Percentiles rank a stretch among this genome's conserved stretches.
Conservation (phyloP, 2,797 vertebrate species). For the Jordanella pulchra region DNA sequence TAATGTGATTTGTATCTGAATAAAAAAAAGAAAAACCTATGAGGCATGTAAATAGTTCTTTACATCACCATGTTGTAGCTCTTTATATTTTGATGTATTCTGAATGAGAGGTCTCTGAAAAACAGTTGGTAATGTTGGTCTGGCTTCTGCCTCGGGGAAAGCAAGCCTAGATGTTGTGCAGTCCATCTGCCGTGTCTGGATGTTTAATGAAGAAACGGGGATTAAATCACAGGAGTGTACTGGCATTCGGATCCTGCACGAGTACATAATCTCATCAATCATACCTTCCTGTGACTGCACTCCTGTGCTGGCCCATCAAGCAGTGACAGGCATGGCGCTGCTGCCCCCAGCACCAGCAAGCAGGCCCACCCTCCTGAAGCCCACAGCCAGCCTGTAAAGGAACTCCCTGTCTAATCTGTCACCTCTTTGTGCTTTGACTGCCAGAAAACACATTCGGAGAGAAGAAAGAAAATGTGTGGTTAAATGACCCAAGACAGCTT, state of each 20-base stretch:
- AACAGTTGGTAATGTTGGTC: slow-evolving; percentile 41
- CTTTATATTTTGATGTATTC: slow-evolving; percentile 5
- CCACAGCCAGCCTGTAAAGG: slow-evolving; percentile 62
- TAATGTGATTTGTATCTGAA: not conserved
- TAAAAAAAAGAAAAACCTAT: not conserved
- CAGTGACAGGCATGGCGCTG: slow-evolving; percentile 70
- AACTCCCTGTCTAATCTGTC: slow-evolving; percentile 75
- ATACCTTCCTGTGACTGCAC: slow-evolving; percentile 62
- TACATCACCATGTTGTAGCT: not conserved
- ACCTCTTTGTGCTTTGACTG: slow-evolving; percentile 64
- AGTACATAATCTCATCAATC: slow-evolving; percentile 82
- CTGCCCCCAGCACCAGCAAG: slow-evolving; percentile 65
- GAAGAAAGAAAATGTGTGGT: slow-evolving; percentile 69
- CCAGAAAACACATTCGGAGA: slow-evolving; percentile 68
- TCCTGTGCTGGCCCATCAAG: slow-evolving; percentile 69
- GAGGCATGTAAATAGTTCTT: no score
- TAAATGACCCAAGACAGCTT: slow-evolving; percentile 77
- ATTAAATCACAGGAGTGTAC: slow-evolving; percentile 75
- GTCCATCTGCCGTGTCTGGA: slow-evolving; percentile 58
- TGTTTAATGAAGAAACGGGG: slow-evolving; percentile 69
- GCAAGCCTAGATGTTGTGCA: slow-evolving; percentile 23
- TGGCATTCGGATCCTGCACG: slow-evolving; percentile 72
- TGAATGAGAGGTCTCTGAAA: slow-evolving; percentile 20
- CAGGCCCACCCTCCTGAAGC: slow-evolving; percentile 66
- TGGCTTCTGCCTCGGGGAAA: slow-evolving; percentile 32